These are phyloP conservation scores for Calyptommatus sinebrachiatus DNA, from an alignment of 2,113 vertebrate species.

Conservation along the genomic window DNA sequence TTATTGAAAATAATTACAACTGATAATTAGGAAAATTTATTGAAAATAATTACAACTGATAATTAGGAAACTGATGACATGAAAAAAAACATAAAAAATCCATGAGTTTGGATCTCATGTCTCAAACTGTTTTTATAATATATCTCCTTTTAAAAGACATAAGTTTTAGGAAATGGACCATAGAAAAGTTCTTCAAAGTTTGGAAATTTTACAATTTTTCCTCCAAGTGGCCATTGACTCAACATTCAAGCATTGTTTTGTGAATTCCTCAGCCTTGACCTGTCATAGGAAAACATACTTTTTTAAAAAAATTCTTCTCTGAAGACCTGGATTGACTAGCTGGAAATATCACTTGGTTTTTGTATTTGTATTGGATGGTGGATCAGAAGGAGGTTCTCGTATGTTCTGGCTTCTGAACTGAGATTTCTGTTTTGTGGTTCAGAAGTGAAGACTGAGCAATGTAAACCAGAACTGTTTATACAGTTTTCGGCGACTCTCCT, in stretches of 20 bases:
- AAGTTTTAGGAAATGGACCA: conserved; percentile 21
- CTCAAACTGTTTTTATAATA: neutral
- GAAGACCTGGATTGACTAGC: conserved; percentile 68
- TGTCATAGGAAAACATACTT: conserved; percentile 49
- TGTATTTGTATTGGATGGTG: conserved; percentile 70
- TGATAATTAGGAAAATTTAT: neutral
- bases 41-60: neutral
- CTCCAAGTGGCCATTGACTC: conserved; percentile 25
- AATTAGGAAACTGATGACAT: neutral
- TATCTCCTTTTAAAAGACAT: conserved; percentile 36
- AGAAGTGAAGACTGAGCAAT: conserved; percentile 45
- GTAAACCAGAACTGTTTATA: conserved; percentile 59
- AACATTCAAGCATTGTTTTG: conserved; percentile 54
- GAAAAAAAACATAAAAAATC: neutral
- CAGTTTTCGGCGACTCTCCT: conserved; percentile 53
- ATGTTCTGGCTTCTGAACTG: conserved; percentile 31
- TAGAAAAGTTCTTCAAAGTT: conserved; percentile 51
- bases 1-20: neutral
- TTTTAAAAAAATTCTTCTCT: conserved; percentile 59
- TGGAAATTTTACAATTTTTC: conserved; percentile 38
- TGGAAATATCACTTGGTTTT: conserved; percentile 70
- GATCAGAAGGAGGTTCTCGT: conserved; percentile 66
- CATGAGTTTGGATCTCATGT: neutral
- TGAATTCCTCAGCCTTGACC: conserved; percentile 68
- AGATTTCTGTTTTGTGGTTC: conserved; percentile 43